A percentile compares a stretch with the other conserved stretches of the same genome.
Conservation (phyloP, 2,797 vertebrate genomes). For the Crossoptilon crossoptilon region DNA sequence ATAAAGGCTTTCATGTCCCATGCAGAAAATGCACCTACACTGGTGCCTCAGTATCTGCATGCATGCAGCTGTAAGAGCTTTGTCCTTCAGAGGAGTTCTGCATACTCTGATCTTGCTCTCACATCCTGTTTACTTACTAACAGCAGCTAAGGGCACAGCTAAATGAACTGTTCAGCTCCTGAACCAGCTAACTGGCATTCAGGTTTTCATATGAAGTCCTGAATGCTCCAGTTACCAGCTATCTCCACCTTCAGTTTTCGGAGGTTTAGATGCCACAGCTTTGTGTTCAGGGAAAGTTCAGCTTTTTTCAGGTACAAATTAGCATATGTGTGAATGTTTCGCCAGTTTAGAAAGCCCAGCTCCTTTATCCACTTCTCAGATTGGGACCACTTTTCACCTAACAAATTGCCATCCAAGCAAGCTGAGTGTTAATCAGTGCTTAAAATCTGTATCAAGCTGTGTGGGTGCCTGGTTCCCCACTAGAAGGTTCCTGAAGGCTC, state of each 20-base stretch:
- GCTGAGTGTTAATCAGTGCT: background rate
- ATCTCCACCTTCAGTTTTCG: background rate
- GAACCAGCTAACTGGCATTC: background rate
- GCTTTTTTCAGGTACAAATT: background rate
- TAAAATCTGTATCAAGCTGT: background rate
- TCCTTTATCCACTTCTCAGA: background rate
- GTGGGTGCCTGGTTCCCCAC: background rate
- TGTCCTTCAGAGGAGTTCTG: background rate
- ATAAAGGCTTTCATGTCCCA: background rate
- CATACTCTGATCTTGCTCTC: fast-evolving
- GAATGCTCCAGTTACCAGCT: fast-evolving
- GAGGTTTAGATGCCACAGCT: background rate
- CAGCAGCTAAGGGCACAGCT: background rate
- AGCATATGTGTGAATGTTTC: background rate
- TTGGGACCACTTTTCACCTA: background rate
- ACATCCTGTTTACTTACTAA: background rate
- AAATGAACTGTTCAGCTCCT: background rate
- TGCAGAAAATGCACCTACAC: background rate
- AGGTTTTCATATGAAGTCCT: background rate
- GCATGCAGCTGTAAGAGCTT: fast-evolving
- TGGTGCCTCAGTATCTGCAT: background rate
- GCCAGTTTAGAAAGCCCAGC: background rate
- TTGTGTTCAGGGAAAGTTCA: background rate
- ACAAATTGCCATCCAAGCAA: background rate
- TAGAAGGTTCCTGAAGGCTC: background rate